A percentile compares a stretch with the other conserved stretches of the same genome.
These are phyloP conservation scores for Eutrigla gurnardus DNA, from an alignment of 2,797 vertebrate species.

Conservation along the genomic window DNA sequence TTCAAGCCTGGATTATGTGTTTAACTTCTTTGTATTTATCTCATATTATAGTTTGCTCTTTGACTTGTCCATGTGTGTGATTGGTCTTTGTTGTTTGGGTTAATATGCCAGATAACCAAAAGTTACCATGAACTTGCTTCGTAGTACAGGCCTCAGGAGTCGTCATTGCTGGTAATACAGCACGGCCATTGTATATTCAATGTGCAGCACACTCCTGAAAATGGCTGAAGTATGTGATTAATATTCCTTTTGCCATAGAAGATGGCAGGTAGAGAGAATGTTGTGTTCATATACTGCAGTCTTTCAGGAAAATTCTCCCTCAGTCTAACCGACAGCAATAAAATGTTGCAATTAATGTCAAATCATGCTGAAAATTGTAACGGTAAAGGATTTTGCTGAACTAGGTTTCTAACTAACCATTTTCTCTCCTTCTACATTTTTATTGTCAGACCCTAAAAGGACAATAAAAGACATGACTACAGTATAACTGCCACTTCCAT, in stretches of 20 bases:
- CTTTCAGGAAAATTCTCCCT: conserved; percentile 6
- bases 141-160: neutral
- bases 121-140: neutral
- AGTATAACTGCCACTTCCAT: no score
- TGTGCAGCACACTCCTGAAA: conserved; percentile 14
- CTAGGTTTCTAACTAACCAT: neutral
- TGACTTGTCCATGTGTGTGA: no score
- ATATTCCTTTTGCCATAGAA: neutral
- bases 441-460: neutral
- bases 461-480: no score
- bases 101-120: no score
- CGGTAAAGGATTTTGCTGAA: conserved; percentile 4
- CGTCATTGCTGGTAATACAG: conserved; percentile 29
- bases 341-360: conserved; percentile 10
- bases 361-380: conserved; percentile 4
- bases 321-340: neutral
- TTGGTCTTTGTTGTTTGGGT: no score
- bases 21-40: no score
- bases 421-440: neutral
- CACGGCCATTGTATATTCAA: conserved; percentile 11
- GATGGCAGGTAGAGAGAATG: neutral
- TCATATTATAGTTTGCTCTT: no score
- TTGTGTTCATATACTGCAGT: neutral
- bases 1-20: no score
- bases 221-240: conserved; percentile 17